These are phyloP conservation scores for Pterostichus niger DNA, from an alignment of 2,888 invertebrate species.

Conservation along the genomic window DNA sequence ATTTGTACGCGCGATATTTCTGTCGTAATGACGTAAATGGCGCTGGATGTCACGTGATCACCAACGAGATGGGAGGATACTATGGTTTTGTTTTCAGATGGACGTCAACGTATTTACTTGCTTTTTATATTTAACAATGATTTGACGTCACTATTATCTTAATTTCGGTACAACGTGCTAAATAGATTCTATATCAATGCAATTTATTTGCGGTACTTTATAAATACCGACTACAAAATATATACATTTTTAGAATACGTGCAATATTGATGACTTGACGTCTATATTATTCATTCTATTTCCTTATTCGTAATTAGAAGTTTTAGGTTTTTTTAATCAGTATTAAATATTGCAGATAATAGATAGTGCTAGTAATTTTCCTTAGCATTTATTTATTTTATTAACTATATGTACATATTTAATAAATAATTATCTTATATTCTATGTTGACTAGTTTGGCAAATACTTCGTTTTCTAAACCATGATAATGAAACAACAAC, in stretches of 20 bases:
- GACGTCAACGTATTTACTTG: slow-evolving; percentile 32
- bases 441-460: too few species aligned
- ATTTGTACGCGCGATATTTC: too few species aligned
- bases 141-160: slow-evolving; percentile 38
- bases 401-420: background rate
- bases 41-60: slow-evolving; percentile 12
- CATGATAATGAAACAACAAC: too few species aligned
- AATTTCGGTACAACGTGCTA: slow-evolving; percentile 31
- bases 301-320: background rate
- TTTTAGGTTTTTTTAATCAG: slow-evolving; percentile 18
- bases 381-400: slow-evolving; percentile 9
- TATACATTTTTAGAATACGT: slow-evolving; percentile 9
- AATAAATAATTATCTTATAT: too few species aligned
- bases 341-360: slow-evolving; percentile 2
- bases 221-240: too few species aligned
- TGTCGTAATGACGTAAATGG: slow-evolving; percentile 11
- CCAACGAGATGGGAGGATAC: background rate
- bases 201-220: background rate
- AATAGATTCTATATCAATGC: background rate
- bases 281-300: too few species aligned
- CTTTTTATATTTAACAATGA: slow-evolving; percentile 30
- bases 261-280: background rate
- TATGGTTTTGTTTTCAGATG: slow-evolving; percentile 27
- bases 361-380: slow-evolving; percentile 14
- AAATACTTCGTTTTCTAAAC: too few species aligned